A percentile compares a stretch with the other conserved stretches of the same genome.
Evolutionary conservation across 2,888 invertebrate species (phyloP).

Genomic region (Dysmachus trigonus): DNA sequence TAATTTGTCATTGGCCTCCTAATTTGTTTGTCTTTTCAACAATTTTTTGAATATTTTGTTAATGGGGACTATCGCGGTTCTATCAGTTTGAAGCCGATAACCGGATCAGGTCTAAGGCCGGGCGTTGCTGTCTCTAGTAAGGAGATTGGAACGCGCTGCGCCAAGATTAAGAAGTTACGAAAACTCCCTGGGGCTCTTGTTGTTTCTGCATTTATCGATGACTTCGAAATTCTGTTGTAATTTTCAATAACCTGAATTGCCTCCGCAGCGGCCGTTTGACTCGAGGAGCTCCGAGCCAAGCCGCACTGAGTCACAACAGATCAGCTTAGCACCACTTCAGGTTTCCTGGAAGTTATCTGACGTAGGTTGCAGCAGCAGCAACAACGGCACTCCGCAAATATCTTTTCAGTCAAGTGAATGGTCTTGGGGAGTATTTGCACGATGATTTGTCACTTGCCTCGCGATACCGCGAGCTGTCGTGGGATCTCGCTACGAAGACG

Average conservation of each 20-base stretch:
- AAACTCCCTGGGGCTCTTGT: neutral
- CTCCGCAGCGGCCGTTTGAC: neutral
- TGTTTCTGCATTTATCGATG: slow-evolving; percentile 21
- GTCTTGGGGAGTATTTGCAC: slow-evolving; percentile 5
- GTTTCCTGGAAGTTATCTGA: slow-evolving; percentile 23
- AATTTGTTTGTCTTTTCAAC: too few species aligned
- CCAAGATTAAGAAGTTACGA: slow-evolving; percentile 3
- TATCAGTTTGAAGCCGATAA: neutral
- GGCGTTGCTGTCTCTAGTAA: neutral
- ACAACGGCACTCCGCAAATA: neutral
- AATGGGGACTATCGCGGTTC: neutral
- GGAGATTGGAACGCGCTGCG: neutral
- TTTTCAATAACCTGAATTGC: slow-evolving; percentile 15
- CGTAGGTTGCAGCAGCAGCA: slow-evolving; percentile 12
- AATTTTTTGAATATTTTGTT: neutral
- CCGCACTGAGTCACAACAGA: slow-evolving; percentile 1
- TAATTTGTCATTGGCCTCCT: neutral
- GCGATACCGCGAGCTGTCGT: neutral
- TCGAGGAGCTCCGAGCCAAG: neutral
- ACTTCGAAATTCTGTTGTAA: slow-evolving; percentile 30
- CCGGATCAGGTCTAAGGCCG: neutral
- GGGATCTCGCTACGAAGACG: neutral
- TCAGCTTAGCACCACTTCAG: neutral
- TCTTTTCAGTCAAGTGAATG: slow-evolving; percentile 10
- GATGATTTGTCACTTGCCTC: neutral